These are phyloP conservation scores for Phylloscopus collybita DNA, from an alignment of 2,797 vertebrate species.

Conservation along the genomic window DNA sequence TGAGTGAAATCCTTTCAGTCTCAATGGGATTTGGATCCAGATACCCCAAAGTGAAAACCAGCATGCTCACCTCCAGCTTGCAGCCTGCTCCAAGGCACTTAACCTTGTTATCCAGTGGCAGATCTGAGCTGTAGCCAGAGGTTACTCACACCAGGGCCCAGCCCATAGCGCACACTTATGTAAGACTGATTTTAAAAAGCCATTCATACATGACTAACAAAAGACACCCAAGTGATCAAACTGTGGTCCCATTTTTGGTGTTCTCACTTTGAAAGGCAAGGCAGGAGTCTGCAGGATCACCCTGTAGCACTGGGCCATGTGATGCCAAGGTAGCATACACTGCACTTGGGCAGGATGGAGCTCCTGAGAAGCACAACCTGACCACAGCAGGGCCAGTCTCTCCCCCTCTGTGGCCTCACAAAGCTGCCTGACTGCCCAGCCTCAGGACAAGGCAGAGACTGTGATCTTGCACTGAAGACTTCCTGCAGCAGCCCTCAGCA, in stretches of 20 bases:
- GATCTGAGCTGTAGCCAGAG: not conserved
- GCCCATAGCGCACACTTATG: rapidly evolving
- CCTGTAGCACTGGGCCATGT: not conserved
- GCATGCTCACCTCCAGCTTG: not conserved
- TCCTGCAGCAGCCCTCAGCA: not conserved
- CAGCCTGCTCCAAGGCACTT: not conserved
- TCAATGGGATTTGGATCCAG: not conserved
- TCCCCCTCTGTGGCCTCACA: rapidly evolving
- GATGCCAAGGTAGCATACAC: rapidly evolving
- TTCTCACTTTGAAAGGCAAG: not conserved
- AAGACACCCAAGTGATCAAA: not conserved
- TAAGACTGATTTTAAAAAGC: not conserved
- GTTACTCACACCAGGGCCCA: not conserved
- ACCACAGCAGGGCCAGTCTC: too few species aligned
- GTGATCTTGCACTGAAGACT: too few species aligned
- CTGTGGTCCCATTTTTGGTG: not conserved
- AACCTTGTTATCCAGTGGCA: not conserved
- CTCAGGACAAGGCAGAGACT: not conserved
- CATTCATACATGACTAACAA: not conserved
- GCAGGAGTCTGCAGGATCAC: not conserved
- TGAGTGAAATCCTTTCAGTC: not conserved
- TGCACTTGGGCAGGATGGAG: not conserved
- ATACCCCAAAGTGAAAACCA: not conserved
- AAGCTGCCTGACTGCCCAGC: not conserved
- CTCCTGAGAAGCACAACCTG: not conserved